Evolutionary conservation across 1,140 invertebrate species (phyloP), one percentile per base, ranked within the genome.

Genomic region (Megalonaias nervosa): DNA sequence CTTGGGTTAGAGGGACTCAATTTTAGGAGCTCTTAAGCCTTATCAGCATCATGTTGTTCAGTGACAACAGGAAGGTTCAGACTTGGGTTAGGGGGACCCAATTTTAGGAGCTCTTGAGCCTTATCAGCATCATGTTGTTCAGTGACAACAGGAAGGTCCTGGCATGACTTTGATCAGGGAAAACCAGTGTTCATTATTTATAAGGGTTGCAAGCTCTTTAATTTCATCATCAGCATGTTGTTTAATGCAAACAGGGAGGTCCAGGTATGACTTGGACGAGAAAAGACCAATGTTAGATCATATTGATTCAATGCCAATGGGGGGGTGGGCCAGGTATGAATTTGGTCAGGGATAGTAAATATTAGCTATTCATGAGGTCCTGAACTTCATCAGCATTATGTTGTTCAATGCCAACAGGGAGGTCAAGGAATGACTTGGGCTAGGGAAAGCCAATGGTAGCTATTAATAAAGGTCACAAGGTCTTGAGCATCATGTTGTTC

Each of bases 211-310:
- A 48, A 48, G 38, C 0, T 48, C 38, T 11, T 11, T 0, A 48
- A 48, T 11, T 89, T 90, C 68, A 80, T 90, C 38, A 85, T 83
- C 70, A 85, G 90, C 71, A 89, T 90, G 89, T 81, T 91, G 19
- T 91, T 90, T 78, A 90, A 91, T 72, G 90, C 90, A 17, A 91
- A 91, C 77, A 85, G 89, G 64, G 85, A 87, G 38, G 88, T 91
- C 0, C 90, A 91, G 86, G 90, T 91, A 81, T 56, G 72, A 48
- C 38, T 48, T 48, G 38, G 38, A 5, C 38, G 0, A 48, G 38
- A 5, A 9, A 48, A 11, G 38, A 11, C 38, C 38, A 48, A 48
- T 48, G 38, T 6, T 48, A 48, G 38, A 11, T 6, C 38, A 48
- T 48, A 5, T 48, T 48, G 38, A 31, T 48, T 48, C 38, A 48